Conservation (phyloP, 2,113 vertebrate species). For the Empidonax alnorum region DNA sequence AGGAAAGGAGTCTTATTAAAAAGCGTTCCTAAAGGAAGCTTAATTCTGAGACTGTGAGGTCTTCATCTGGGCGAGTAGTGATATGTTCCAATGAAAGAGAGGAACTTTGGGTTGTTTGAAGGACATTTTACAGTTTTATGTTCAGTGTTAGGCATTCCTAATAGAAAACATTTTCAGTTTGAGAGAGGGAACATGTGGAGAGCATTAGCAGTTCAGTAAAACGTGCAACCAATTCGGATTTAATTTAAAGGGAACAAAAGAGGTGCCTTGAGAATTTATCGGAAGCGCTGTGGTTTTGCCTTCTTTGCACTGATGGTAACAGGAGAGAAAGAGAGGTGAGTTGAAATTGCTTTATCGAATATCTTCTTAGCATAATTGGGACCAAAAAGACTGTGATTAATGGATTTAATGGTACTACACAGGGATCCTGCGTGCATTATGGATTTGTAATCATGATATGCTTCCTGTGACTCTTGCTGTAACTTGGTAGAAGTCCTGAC, state of each 20-base stretch:
- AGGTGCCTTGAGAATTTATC: constrained; percentile 58
- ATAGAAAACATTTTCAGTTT: constrained; percentile 60
- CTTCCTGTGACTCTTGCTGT: not conserved
- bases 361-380: constrained; percentile 39
- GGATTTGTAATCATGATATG: not conserved
- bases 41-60: not conserved
- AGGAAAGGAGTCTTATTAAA: not conserved
- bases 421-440: not conserved
- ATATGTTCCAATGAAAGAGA: not conserved
- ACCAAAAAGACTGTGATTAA: constrained; percentile 7
- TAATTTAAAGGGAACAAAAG: constrained; percentile 65
- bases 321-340: constrained; percentile 9
- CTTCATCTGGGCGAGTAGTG: not conserved
- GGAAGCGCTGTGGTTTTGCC: constrained; percentile 41
- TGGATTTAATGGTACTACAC: not conserved
- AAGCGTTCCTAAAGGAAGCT: not conserved
- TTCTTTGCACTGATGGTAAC: constrained; percentile 11
- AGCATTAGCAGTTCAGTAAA: constrained; percentile 55
- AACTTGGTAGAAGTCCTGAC: constrained; percentile 6
- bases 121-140: constrained; percentile 39
- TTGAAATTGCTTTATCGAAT: constrained; percentile 3
- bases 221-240: constrained; percentile 40
- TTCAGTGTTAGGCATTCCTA: constrained; percentile 46
- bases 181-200: constrained; percentile 40
- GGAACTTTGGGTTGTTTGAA: constrained; percentile 8